Evolutionary conservation across 2,797 vertebrate species (phyloP).

Genomic region (Poeciliopsis paucimaculata): DNA sequence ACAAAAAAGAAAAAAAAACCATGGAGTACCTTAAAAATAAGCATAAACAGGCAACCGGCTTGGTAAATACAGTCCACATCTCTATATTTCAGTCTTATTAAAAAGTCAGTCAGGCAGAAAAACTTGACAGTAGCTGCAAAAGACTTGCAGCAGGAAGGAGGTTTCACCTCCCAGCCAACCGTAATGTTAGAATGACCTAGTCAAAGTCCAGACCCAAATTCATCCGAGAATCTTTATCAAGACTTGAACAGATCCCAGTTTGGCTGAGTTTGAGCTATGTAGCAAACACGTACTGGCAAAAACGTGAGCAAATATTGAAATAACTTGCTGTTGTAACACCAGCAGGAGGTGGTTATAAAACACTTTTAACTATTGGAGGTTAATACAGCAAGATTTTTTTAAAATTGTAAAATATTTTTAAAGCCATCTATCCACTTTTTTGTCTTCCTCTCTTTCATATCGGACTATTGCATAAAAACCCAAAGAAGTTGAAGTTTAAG

Average conservation of each 20-base stretch:
- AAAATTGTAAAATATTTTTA: background rate
- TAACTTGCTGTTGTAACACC: background rate
- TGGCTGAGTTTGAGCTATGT: background rate
- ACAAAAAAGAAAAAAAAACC: background rate
- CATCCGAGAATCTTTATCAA: background rate
- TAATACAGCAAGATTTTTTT: background rate
- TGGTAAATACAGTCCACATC: background rate
- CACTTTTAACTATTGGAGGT: background rate
- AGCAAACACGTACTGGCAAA: background rate
- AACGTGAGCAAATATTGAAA: background rate
- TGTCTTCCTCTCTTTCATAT: background rate
- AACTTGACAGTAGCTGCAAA: background rate
- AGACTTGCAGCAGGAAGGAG: background rate
- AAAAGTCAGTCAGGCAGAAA: background rate
- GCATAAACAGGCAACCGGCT: background rate
- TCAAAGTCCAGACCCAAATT: background rate
- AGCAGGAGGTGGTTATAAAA: background rate
- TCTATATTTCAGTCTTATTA: background rate
- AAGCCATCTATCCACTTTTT: background rate
- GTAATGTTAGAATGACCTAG: background rate
- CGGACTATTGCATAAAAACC: background rate
- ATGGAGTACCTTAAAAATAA: background rate
- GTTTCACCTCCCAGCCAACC: background rate
- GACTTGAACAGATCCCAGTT: background rate
- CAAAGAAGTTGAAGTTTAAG: background rate